Evolutionary conservation across 2,797 vertebrate genomes (phyloP).

Genomic region (Agapornis canus): DNA sequence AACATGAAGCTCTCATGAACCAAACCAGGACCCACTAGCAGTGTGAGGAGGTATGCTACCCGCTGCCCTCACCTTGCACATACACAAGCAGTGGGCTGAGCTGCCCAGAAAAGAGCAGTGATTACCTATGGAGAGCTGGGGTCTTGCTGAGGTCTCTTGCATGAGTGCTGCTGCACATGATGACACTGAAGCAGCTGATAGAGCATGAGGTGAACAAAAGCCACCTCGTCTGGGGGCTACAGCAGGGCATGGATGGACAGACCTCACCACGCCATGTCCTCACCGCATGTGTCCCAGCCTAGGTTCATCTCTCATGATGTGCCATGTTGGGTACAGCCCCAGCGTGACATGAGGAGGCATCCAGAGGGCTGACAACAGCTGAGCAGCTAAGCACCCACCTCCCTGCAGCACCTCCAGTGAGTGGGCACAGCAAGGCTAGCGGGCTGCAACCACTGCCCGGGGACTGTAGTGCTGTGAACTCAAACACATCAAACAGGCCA

Average conservation of each 20-base stretch:
- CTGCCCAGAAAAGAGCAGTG: background rate
- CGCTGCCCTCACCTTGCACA: background rate
- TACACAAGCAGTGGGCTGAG: background rate
- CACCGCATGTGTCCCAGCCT: rapidly evolving
- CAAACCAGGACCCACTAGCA: background rate
- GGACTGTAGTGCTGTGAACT: background rate
- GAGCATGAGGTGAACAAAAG: background rate
- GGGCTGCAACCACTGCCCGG: background rate
- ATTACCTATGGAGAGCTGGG: background rate
- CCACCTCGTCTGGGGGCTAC: background rate
- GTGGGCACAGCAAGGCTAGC: rapidly evolving
- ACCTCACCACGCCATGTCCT: background rate
- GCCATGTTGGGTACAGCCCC: background rate
- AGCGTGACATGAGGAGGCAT: rapidly evolving
- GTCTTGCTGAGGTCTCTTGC: background rate
- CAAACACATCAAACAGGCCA: rapidly evolving
- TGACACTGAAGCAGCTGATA: background rate
- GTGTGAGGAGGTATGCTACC: background rate
- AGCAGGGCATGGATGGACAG: rapidly evolving
- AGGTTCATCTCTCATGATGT: background rate
- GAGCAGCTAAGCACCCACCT: background rate
- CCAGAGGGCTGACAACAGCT: background rate
- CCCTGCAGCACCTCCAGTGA: background rate
- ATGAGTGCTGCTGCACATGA: rapidly evolving
- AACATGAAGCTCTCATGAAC: background rate